Evolutionary conservation across 2,888 invertebrate genomes (phyloP).

Genomic region (Drosophila picticornis): DNA sequence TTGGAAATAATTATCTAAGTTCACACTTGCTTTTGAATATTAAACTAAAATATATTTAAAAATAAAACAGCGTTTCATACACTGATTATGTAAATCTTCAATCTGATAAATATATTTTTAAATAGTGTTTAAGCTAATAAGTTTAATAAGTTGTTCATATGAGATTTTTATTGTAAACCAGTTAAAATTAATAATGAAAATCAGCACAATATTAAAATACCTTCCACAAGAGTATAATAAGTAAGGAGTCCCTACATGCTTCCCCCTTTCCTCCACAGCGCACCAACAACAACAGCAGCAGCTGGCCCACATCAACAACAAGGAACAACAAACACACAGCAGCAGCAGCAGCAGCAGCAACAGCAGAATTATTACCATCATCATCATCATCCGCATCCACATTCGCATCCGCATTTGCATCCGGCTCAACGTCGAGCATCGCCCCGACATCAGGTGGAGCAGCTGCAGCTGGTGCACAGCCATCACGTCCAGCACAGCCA

Average conservation of each 20-base stretch:
- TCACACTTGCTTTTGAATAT: not conserved
- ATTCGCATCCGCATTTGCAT: slow-evolving; percentile 46
- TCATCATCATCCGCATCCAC: slow-evolving; percentile 55
- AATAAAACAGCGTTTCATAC: no score
- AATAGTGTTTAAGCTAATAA: no score
- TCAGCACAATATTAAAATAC: not conserved
- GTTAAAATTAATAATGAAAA: not conserved
- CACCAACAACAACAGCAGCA: slow-evolving; percentile 19
- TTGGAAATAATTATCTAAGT: not conserved
- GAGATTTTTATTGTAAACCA: no score
- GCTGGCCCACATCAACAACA: slow-evolving; percentile 27
- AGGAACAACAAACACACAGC: slow-evolving; percentile 27
- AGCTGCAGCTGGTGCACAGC: slow-evolving; percentile 72
- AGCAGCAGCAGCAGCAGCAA: slow-evolving; percentile 42
- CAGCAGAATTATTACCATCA: slow-evolving; percentile 60
- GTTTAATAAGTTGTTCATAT: no score
- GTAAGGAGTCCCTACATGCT: not conserved
- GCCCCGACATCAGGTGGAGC: slow-evolving; percentile 67
- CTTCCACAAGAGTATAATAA: slow-evolving; percentile 24
- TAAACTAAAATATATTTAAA: not conserved
- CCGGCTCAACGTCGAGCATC: slow-evolving; percentile 44
- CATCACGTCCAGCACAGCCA: slow-evolving; percentile 55
- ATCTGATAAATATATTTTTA: no score
- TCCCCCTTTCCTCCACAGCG: slow-evolving; percentile 23
- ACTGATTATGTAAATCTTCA: no score